Evolutionary conservation across 2,888 invertebrate genomes (phyloP), one percentile per base, ranked within the genome.

Genomic region (Rotaria magnacalcarata): DNA sequence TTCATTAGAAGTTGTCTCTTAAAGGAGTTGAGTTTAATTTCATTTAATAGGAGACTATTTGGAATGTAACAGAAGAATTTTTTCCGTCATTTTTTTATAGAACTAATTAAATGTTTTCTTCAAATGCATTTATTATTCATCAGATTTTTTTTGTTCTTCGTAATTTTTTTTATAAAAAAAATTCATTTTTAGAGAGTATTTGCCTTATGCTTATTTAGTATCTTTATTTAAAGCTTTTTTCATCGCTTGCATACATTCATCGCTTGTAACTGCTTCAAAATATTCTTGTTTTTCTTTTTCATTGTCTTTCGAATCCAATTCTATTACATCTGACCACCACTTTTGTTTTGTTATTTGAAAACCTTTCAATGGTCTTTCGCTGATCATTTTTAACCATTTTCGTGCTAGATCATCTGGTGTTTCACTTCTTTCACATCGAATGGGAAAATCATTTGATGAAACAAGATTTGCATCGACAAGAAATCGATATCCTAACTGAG

Each of bases 211-310:
- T 67, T 34, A 67, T 19, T 34, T 27, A 34, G 34, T 67, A 19
- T 67, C 67, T 67, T 41, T 67, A 19, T 16, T 47, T 41, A 80
- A 47, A 24, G 80, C 47, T n/a, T 80, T 80, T 80, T 43, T 80
- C 80, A 80, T 80, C 7, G 80, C 80, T 47, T 80, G 24, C n/a
- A 80, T 24, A 14, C 80, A 80, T 80, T 80, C 80, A 24, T 80
- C 3, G 34, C 80, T 80, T 4, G 47, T 80, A 47, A 80, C 24
- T 47, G 80, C 80, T 10, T 80, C 6, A 80, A 80, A 80, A 80
- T 80, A 80, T 80, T 43, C 80, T 80, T 47, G 1, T 43, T 80
- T 80, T 47, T 80, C 80, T 80, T 80, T 10, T 80, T 80, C 80
- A 11, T 43, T 80, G n/a, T 43, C 47, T n/a, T 47, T 10, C 19